Evolutionary conservation across 2,797 vertebrate species (phyloP).

Genomic region (Podargus strigoides): DNA sequence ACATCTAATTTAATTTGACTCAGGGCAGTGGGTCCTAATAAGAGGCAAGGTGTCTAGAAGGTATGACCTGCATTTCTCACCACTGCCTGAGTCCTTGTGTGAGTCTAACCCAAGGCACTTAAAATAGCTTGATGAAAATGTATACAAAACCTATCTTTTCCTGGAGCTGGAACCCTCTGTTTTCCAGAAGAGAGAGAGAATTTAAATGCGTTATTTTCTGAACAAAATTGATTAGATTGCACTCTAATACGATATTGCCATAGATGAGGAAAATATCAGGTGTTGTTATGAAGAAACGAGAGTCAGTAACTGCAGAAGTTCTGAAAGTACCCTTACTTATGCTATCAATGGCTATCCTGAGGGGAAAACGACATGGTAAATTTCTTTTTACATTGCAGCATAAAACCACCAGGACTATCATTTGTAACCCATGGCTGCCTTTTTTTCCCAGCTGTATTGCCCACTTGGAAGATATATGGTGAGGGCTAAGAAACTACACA

Average conservation of each 20-base stretch:
- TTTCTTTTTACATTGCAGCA: background rate
- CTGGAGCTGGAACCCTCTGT: background rate
- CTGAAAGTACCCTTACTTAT: background rate
- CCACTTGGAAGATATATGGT: background rate
- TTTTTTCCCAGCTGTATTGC: background rate
- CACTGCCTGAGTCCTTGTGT: background rate
- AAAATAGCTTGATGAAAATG: background rate
- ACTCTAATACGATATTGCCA: background rate
- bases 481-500: background rate
- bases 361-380: background rate
- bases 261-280: background rate
- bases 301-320: background rate
- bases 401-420: background rate
- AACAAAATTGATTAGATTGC: background rate
- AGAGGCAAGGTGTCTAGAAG: background rate
- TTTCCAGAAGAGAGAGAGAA: background rate
- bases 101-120: background rate
- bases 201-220: background rate
- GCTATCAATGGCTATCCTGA: background rate
- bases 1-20: background rate
- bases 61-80: background rate
- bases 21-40: background rate
- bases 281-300: background rate
- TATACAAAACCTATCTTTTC: background rate
- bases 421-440: background rate